Conservation (phyloP, 2,888 invertebrate genomes). For the Xylota sylvarum region DNA sequence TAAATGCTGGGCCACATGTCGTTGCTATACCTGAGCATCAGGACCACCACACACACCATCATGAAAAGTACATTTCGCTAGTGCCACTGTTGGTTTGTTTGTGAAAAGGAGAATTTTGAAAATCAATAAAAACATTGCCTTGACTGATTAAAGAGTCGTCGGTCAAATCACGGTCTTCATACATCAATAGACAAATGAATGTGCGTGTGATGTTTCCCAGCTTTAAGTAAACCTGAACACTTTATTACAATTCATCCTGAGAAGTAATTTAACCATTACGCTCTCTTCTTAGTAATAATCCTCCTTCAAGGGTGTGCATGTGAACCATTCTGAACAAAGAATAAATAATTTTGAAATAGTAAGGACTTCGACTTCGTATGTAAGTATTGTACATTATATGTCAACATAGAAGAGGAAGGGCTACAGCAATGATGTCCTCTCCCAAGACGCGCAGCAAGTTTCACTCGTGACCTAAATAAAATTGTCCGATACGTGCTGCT, state of each 20-base stretch:
- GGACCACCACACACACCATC: constrained; percentile 34
- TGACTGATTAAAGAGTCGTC: constrained; percentile 71
- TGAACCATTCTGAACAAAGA: neutral
- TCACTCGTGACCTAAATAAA: constrained; percentile 75
- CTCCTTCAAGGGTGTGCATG: neutral
- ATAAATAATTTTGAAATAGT: constrained; percentile 29
- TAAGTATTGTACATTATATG: constrained; percentile 30
- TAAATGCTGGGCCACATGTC: constrained; percentile 49
- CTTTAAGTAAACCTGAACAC: neutral
- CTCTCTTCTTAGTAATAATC: neutral
- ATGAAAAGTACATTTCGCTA: constrained; percentile 31
- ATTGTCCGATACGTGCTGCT: constrained; percentile 74
- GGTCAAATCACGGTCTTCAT: constrained; percentile 47
- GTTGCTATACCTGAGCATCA: constrained; percentile 69
- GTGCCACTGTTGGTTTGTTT: constrained; percentile 34
- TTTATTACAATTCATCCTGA: constrained; percentile 1
- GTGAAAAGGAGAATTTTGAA: constrained; percentile 54
- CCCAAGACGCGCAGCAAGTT: constrained; percentile 74
- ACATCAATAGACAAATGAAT: constrained; percentile 8
- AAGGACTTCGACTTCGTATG: constrained; percentile 40
- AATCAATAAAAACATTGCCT: constrained; percentile 75
- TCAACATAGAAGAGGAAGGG: constrained; percentile 30
- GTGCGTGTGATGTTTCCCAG: constrained; percentile 14
- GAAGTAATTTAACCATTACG: constrained; percentile 15
- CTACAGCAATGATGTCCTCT: constrained; percentile 60